These are phyloP conservation scores for Phylloscopus collybita DNA, from an alignment of 2,797 vertebrate genomes.

Conservation along the genomic window DNA sequence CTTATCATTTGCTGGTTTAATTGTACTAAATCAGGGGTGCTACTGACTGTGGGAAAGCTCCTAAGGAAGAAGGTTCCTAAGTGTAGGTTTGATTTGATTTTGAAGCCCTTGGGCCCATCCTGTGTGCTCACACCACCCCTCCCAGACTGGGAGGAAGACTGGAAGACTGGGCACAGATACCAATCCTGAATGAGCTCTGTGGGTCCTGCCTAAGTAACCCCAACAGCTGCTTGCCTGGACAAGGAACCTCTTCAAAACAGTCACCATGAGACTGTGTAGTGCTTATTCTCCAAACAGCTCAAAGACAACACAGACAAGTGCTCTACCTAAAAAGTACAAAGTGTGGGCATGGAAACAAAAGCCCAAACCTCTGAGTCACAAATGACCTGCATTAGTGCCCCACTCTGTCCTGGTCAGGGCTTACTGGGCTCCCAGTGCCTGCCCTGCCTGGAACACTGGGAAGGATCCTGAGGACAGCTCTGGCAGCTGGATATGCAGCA, in stretches of 20 bases:
- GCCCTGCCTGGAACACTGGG: background rate
- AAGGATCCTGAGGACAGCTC: background rate
- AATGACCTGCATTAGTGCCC: background rate
- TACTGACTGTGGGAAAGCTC: background rate
- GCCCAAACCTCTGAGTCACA: rapidly evolving
- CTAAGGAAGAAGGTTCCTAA: background rate
- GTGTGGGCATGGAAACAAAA: background rate
- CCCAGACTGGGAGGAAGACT: background rate
- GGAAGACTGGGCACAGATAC: background rate
- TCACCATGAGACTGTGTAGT: background rate
- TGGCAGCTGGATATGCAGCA: background rate
- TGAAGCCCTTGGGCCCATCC: background rate
- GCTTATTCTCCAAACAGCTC: background rate
- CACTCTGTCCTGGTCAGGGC: background rate
- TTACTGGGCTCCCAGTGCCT: background rate
- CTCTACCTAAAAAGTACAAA: background rate
- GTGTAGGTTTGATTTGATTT: background rate
- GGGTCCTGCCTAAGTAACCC: background rate
- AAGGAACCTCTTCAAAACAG: background rate
- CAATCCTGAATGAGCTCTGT: background rate
- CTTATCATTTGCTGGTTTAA: background rate
- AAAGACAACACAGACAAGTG: background rate
- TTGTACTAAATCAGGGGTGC: background rate
- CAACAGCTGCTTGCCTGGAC: background rate
- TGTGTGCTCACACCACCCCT: background rate